Evolutionary conservation across 2,888 invertebrate species (phyloP).

Genomic region (Chydorus sphaericus): DNA sequence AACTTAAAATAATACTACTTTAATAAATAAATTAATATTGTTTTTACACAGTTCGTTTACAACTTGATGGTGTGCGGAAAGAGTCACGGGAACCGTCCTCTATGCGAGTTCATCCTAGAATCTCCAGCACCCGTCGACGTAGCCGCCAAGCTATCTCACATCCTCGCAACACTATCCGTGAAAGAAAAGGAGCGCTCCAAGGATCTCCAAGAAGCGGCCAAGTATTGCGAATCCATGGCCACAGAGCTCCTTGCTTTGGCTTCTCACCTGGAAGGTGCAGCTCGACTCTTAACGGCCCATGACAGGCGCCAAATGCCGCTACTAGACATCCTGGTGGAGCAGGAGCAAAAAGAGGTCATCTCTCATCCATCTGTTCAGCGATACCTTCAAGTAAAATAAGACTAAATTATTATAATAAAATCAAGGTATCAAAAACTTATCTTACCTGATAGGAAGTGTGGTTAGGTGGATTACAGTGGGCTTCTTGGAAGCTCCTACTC

Average conservation of each 20-base stretch:
- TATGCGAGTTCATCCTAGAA: constrained; percentile 94
- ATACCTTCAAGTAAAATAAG: constrained; percentile 55
- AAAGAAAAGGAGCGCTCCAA: constrained; percentile 94
- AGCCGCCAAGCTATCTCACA: constrained; percentile 91
- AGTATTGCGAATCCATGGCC: constrained; percentile 95
- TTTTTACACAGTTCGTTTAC: constrained; percentile 62
- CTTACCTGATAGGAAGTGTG: constrained; percentile 67
- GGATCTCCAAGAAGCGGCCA: constrained; percentile 87
- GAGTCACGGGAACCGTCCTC: constrained; percentile 85
- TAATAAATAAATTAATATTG: background rate
- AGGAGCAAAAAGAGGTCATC: constrained; percentile 91
- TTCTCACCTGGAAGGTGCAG: constrained; percentile 86
- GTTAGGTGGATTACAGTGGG: constrained; percentile 94
- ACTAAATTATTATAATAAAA: background rate
- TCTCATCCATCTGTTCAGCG: constrained; percentile 95
- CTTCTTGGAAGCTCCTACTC: constrained; percentile 83
- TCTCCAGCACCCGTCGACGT: constrained; percentile 99
- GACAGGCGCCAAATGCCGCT: constrained; percentile 89
- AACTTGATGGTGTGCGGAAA: constrained; percentile 97
- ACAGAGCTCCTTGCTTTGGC: constrained; percentile 87
- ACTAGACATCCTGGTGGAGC: constrained; percentile 91
- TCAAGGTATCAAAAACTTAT: too few relatives aligned
- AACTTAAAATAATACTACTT: background rate
- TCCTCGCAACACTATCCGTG: constrained; percentile 69
- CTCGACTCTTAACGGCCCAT: constrained; percentile 82